phyloP scores from a whole-genome alignment of 2,888 invertebrate species.

The Polydrusus pterygomalis region DNA sequence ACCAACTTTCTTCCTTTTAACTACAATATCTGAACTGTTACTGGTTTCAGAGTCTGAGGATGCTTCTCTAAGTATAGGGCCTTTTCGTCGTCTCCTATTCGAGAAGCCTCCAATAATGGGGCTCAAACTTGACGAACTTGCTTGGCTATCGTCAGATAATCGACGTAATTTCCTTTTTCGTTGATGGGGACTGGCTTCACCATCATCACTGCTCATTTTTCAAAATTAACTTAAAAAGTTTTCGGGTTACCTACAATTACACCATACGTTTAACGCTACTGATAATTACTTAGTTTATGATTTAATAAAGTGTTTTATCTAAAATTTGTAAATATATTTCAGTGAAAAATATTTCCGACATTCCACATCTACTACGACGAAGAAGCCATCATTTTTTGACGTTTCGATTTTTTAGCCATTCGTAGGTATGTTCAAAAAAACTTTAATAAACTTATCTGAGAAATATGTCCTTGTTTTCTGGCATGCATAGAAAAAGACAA shows the following conservation, averaged over 20 bases:
- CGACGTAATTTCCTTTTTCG: slow-evolving; percentile 63
- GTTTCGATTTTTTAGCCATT: slow-evolving; percentile 19
- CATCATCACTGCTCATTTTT: slow-evolving; percentile 66
- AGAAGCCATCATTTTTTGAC: slow-evolving; percentile 50
- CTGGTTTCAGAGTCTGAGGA: slow-evolving; percentile 65
- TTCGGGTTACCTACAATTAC: slow-evolving; percentile 14
- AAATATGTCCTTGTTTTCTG: not conserved
- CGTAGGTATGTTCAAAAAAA: slow-evolving; percentile 16
- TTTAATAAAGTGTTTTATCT: not conserved
- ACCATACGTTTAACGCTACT: slow-evolving; percentile 24
- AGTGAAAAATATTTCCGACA: slow-evolving; percentile 17
- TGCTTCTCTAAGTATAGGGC: slow-evolving; percentile 50
- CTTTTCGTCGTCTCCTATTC: slow-evolving; percentile 38
- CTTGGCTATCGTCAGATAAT: slow-evolving; percentile 62
- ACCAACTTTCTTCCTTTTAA: slow-evolving; percentile 58
- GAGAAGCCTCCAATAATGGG: slow-evolving; percentile 56
- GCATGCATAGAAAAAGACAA: not conserved
- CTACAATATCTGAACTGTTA: slow-evolving; percentile 29
- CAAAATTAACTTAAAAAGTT: not conserved
- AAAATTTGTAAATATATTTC: slow-evolving; percentile 10
- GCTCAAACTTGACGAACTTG: slow-evolving; percentile 59
- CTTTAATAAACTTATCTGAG: not conserved
- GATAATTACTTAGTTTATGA: not conserved
- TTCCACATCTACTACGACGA: slow-evolving; percentile 35
- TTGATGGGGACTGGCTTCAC: slow-evolving; percentile 63